These are phyloP conservation scores for Origma solitaria DNA, from an alignment of 2,113 vertebrate genomes.

Conservation along the genomic window DNA sequence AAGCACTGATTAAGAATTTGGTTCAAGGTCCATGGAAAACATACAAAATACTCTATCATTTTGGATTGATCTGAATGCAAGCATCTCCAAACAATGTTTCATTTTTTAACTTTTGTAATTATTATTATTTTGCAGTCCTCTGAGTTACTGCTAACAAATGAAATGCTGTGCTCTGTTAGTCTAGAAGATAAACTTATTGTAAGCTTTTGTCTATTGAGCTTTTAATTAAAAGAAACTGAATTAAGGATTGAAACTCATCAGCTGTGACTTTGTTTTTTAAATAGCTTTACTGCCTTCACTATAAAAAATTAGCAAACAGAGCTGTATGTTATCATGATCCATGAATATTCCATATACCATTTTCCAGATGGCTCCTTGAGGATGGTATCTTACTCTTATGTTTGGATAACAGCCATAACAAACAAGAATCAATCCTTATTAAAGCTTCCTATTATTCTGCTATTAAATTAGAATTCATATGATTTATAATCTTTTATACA, in stretches of 20 bases:
- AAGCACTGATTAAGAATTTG: not conserved
- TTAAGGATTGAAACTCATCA: constrained; percentile 32
- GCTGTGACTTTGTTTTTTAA: constrained; percentile 26
- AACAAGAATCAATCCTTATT: not conserved
- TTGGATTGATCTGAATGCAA: not conserved
- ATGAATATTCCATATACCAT: not conserved
- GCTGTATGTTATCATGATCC: not conserved
- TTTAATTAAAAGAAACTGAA: constrained; percentile 60
- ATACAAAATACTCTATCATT: not conserved
- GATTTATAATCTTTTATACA: not conserved
- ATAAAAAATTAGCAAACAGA: constrained; percentile 8
- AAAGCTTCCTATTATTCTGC: not conserved
- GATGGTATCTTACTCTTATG: not conserved
- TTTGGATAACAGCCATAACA: not conserved
- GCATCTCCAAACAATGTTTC: not conserved
- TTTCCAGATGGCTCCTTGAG: not conserved
- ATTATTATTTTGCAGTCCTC: not conserved
- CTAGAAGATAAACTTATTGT: constrained; percentile 46
- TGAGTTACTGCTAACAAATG: constrained; percentile 16
- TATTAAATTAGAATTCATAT: not conserved
- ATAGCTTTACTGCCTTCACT: constrained; percentile 10
- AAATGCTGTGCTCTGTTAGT: constrained; percentile 40
- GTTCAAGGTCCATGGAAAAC: not conserved
- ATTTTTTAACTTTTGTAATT: not conserved
- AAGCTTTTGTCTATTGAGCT: constrained; percentile 35